Conservation (phyloP, 2,113 vertebrate genomes). For the Gymnobelideus leadbeateri region DNA sequence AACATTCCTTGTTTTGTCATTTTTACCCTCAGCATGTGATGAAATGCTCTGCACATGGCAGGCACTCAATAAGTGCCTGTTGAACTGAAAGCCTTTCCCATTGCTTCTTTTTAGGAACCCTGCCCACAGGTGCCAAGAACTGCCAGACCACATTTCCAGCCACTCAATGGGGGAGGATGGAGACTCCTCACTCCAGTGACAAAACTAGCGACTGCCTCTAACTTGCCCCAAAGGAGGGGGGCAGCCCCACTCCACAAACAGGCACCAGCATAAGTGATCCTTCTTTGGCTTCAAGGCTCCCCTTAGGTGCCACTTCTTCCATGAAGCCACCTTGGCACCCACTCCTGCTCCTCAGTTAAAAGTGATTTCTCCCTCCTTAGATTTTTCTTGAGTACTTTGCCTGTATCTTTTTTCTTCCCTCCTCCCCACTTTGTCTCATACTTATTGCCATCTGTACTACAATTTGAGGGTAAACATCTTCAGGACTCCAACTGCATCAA, state of each 20-base stretch:
- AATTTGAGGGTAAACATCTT: neutral
- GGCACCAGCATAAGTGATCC: neutral
- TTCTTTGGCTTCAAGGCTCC: neutral
- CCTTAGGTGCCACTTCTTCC: neutral
- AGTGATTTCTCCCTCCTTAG: neutral
- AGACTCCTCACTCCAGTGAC: neutral
- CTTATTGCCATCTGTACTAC: neutral
- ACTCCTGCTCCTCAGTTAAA: neutral
- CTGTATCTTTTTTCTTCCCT: neutral
- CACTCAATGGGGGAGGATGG: neutral
- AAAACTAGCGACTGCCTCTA: neutral
- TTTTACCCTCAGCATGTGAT: neutral
- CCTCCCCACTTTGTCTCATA: neutral
- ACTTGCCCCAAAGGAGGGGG: neutral
- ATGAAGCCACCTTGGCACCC: too few relatives aligned
- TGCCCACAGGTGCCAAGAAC: neutral
- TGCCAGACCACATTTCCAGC: neutral
- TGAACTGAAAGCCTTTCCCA: neutral
- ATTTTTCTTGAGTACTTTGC: neutral
- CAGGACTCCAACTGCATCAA: neutral
- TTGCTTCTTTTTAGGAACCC: neutral
- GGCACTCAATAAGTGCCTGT: neutral
- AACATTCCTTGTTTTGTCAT: neutral
- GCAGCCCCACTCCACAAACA: too few relatives aligned
- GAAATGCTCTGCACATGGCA: neutral